Evolutionary conservation across 2,888 invertebrate genomes (phyloP).

Genomic region (Perizoma flavofasciatum): DNA sequence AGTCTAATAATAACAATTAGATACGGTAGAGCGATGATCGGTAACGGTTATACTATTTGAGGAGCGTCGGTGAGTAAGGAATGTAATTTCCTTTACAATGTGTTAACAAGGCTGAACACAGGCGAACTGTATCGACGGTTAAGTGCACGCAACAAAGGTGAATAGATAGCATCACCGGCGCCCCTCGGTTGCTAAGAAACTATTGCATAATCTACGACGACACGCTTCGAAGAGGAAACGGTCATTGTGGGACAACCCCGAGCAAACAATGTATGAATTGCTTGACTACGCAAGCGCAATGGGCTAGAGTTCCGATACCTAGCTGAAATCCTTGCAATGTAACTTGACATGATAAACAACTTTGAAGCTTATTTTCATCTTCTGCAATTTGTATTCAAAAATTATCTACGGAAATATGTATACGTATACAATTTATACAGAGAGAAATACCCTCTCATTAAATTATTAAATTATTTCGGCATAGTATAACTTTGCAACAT

Average conservation of each 20-base stretch:
- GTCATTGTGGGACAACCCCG: slow-evolving; percentile 41
- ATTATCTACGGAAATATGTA: too few relatives aligned
- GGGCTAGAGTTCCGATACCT: slow-evolving; percentile 33
- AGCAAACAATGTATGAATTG: slow-evolving; percentile 40
- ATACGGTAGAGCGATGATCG: slow-evolving; percentile 72
- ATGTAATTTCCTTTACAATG: slow-evolving; percentile 82
- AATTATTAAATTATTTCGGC: slow-evolving; percentile 18
- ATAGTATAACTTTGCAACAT: slow-evolving; percentile 25
- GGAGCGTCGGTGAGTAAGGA: slow-evolving; percentile 72
- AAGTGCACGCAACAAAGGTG: slow-evolving; percentile 80
- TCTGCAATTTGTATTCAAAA: too few relatives aligned
- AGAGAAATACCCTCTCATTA: too few relatives aligned
- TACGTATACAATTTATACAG: too few relatives aligned
- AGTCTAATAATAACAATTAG: slow-evolving; percentile 72
- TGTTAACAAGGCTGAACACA: slow-evolving; percentile 79
- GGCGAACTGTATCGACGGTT: slow-evolving; percentile 71
- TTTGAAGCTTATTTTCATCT: too few relatives aligned
- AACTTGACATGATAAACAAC: slow-evolving; percentile 5
- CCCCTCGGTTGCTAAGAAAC: slow-evolving; percentile 48
- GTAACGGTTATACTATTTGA: slow-evolving; percentile 75
- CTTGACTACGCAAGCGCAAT: slow-evolving; percentile 41
- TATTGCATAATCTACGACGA: slow-evolving; percentile 40
- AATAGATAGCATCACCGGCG: slow-evolving; percentile 75
- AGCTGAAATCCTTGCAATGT: slow-evolving; percentile 5
- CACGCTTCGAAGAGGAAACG: slow-evolving; percentile 55